Evolutionary conservation across 2,888 invertebrate species (phyloP).

Genomic region (Pyrrhia umbra): DNA sequence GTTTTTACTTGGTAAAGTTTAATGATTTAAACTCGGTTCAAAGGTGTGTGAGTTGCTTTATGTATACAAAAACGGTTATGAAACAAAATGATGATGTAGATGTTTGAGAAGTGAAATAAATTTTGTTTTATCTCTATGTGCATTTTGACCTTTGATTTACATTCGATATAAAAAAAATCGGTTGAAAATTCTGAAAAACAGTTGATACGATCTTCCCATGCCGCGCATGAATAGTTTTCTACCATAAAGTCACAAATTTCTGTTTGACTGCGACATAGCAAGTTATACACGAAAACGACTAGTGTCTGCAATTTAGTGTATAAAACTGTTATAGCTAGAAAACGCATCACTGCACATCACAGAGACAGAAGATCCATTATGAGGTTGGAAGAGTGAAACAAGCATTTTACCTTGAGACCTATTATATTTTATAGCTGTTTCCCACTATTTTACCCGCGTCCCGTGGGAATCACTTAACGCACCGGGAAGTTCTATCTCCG

Average conservation of each 20-base stretch:
- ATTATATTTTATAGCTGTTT: no score
- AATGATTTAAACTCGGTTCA: constrained; percentile 23
- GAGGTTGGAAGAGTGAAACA: no score
- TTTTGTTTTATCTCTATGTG: no score
- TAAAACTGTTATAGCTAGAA: constrained; percentile 55
- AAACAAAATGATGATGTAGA: no score
- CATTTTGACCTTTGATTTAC: no score
- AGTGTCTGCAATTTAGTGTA: constrained; percentile 55
- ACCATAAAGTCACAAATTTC: constrained; percentile 19
- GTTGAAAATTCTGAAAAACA: no score
- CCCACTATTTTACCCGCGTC: no score
- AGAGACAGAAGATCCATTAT: constrained; percentile 19
- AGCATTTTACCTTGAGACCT: no score
- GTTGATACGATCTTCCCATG: background rate
- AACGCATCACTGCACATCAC: constrained; percentile 16
- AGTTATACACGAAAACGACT: constrained; percentile 54
- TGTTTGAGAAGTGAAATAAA: no score
- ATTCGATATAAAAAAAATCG: no score
- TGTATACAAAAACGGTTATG: background rate
- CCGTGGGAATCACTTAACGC: no score
- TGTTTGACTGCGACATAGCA: constrained; percentile 21
- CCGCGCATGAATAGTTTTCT: background rate
- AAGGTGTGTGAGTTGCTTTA: constrained; percentile 12
- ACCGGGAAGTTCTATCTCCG: no score
- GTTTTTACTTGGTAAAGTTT: constrained; percentile 40